Base-by-base conservation (phyloP, 30 jellyfish, hydroid and myxozoan genomes). In the Turritopsis rubra region DNA sequence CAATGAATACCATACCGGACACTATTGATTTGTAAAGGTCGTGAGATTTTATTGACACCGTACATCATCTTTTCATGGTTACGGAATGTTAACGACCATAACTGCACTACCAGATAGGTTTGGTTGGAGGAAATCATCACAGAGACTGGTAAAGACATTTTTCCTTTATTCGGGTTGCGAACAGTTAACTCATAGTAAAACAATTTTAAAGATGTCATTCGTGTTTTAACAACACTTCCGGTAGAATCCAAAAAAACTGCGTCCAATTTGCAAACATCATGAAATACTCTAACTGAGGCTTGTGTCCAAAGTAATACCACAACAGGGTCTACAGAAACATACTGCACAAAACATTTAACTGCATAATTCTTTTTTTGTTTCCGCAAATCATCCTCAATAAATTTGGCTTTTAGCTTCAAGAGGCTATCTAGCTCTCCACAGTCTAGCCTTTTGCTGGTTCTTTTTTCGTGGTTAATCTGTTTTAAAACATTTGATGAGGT, bases 141-240 rank as follows among this genome's bases (percentile, higher is more conserved):
- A 16, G 87, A 81, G 8, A 81, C 26, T 28, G 87, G 87, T 52
- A 81, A 66, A 16, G 79, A 52, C 65, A 81, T 74, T 29, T 31
- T 53, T 9, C 82, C 87, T 18, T 25, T 54, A 22, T 23, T 68
- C 16, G 83, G 86, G 70, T 79, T 65, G n/a, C 86, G 53, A 29
- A 68, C 79, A 9, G 86, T 79, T 25, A 79, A 75, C 83, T 79
- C 86, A 19, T 79, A 79, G 26, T 79, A 79, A 20, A 79, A 79
- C 52, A 79, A 28, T 27, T 79, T 79, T 29, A n/a, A 29, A 3
- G 53, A 24, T 21, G 86, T 54, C 78, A 31, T 16, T 18, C 75
- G 17, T 21, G 86, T 29, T 25, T 54, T 52, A 1, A 79, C 79
- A 24, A 79, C 68, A 3, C 65, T 52, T 31, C 86, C 86, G 0